These are phyloP conservation scores for Tetrapedia diversipes DNA, from an alignment of 2,888 invertebrate genomes.

Conservation along the genomic window DNA sequence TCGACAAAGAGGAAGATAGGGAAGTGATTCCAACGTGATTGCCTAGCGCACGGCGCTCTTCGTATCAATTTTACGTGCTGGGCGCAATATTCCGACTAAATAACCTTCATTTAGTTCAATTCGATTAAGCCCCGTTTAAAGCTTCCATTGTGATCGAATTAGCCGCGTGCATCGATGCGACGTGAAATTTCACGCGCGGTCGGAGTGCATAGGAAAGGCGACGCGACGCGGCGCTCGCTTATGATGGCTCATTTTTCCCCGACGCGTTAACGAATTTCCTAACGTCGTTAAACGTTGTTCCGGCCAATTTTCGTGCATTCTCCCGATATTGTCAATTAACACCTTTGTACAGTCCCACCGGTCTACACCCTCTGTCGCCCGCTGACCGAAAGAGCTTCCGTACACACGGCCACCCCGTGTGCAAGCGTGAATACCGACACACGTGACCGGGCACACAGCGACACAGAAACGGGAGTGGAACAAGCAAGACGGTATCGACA, in stretches of 20 bases:
- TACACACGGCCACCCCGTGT: neutral
- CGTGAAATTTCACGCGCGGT: slow-evolving; percentile 33
- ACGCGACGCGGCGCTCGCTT: neutral
- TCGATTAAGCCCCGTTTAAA: slow-evolving; percentile 42
- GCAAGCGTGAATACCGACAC: slow-evolving; percentile 33
- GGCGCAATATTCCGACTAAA: slow-evolving; percentile 41
- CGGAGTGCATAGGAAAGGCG: neutral
- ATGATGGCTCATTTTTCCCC: slow-evolving; percentile 39
- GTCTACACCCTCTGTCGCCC: slow-evolving; percentile 28
- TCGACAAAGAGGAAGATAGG: neutral
- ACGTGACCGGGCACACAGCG: slow-evolving; percentile 23
- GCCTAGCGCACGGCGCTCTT: slow-evolving; percentile 4
- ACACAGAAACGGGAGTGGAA: slow-evolving; percentile 9
- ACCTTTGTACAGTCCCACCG: slow-evolving; percentile 28
- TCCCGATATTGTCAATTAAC: slow-evolving; percentile 56
- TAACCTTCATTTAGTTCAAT: slow-evolving; percentile 45
- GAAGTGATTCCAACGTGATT: slow-evolving; percentile 31
- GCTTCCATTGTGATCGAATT: slow-evolving; percentile 49
- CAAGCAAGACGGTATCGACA: neutral
- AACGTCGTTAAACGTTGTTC: slow-evolving; percentile 22
- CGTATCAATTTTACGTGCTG: slow-evolving; percentile 26
- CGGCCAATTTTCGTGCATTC: slow-evolving; percentile 25
- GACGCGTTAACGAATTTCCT: slow-evolving; percentile 55
- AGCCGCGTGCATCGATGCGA: slow-evolving; percentile 25
- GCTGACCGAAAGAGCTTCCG: slow-evolving; percentile 29